phyloP scores from a whole-genome alignment of 2,797 vertebrate genomes.

The Myotis vivesi region DNA sequence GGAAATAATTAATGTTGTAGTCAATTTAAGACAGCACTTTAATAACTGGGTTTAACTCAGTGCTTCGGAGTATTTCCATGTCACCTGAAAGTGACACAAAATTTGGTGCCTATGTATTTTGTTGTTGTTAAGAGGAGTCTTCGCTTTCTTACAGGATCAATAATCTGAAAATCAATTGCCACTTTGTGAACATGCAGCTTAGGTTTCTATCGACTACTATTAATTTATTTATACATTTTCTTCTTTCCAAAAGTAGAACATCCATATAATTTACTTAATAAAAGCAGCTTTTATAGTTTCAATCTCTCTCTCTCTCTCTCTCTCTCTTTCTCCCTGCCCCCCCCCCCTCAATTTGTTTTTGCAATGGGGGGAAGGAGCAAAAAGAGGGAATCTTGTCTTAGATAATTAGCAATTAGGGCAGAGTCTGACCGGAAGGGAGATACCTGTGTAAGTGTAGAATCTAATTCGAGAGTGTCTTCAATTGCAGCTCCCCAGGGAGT shows the following conservation, averaged over 20 bases:
- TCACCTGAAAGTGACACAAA: not conserved
- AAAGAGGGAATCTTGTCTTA: not conserved
- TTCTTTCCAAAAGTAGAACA: not conserved
- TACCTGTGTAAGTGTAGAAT: not conserved
- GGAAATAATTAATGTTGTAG: not conserved
- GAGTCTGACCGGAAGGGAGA: not conserved
- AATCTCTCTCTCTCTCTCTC: not conserved
- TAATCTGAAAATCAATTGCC: not conserved
- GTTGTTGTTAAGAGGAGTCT: not conserved
- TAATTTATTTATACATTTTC: not conserved
- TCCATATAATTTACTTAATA: not conserved
- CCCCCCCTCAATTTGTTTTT: not conserved
- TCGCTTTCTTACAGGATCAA: not conserved
- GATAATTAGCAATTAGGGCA: slow-evolving; percentile 1
- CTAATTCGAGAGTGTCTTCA: not conserved
- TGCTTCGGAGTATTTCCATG: not conserved
- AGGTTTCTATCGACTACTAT: not conserved
- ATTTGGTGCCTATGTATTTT: not conserved
- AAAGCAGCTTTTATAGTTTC: not conserved
- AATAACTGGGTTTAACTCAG: not conserved
- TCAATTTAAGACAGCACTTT: not conserved
- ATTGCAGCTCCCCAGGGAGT: not conserved
- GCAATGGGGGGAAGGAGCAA: not conserved
- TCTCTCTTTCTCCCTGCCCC: too few species aligned
- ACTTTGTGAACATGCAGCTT: not conserved